A percentile compares a stretch with the other conserved stretches of the same genome.
These are phyloP conservation scores for Xyrichtys novacula DNA, from an alignment of 2,797 vertebrate genomes.

Conservation along the genomic window DNA sequence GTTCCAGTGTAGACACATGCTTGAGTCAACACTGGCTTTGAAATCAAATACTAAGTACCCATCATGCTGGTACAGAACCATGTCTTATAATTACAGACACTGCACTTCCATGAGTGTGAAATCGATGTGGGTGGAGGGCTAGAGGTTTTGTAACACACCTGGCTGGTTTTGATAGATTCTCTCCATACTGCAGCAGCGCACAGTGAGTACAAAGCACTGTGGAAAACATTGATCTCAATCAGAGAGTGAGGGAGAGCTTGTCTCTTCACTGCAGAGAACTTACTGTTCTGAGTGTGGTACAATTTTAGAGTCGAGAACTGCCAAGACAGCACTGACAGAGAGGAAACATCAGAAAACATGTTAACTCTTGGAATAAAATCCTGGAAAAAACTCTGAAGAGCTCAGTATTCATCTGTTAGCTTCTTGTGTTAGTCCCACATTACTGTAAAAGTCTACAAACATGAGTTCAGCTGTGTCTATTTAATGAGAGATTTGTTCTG, in stretches of 20 bases:
- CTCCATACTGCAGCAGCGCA: constrained; percentile 55
- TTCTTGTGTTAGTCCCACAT: constrained; percentile 22
- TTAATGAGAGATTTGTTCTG: constrained; percentile 29
- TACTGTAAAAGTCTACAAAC: constrained; percentile 23
- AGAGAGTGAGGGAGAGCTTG: constrained; percentile 44
- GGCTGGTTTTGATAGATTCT: constrained; percentile 68
- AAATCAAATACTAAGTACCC: background rate
- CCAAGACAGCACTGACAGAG: background rate
- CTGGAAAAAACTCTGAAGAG: constrained; percentile 24
- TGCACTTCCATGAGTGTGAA: constrained; percentile 25
- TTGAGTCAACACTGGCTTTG: background rate
- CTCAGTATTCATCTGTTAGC: constrained; percentile 17
- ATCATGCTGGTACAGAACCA: background rate
- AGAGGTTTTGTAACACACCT: constrained; percentile 55
- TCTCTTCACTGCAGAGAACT: constrained; percentile 56
- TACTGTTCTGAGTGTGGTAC: constrained; percentile 41
- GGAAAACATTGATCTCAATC: constrained; percentile 73
- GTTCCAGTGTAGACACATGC: background rate
- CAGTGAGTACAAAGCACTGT: constrained; percentile 56
- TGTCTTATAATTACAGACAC: constrained; percentile 12
- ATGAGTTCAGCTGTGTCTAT: constrained; percentile 24
- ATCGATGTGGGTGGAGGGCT: constrained; percentile 44
- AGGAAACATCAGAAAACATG: constrained; percentile 15
- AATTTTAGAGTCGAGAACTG: constrained; percentile 27
- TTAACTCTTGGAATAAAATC: constrained; percentile 37